phyloP scores from a whole-genome alignment of 2,113 vertebrate species.

The Elgaria multicarinata region DNA sequence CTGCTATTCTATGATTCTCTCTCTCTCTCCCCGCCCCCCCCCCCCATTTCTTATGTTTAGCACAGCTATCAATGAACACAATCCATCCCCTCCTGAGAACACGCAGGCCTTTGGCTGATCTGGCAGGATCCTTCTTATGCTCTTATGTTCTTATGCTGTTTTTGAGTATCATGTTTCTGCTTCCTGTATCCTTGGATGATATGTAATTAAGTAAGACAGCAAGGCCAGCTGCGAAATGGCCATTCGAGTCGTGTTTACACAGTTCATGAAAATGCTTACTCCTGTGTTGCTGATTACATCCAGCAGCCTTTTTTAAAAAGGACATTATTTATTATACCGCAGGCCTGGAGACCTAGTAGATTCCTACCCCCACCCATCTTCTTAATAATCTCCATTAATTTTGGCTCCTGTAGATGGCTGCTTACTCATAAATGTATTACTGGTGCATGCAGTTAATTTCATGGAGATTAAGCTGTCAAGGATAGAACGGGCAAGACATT shows the following conservation, averaged over 20 bases:
- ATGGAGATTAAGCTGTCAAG: slow-evolving; percentile 10
- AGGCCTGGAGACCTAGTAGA: neutral
- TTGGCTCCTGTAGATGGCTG: slow-evolving; percentile 22
- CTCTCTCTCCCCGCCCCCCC: too few species aligned
- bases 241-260: neutral
- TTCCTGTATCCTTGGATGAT: slow-evolving; percentile 12
- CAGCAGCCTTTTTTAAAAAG: neutral
- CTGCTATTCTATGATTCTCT: too few species aligned
- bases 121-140: neutral
- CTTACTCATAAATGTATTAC: slow-evolving; percentile 38
- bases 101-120: neutral
- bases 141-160: neutral
- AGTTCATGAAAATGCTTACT: neutral
- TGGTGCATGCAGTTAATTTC: slow-evolving; percentile 47
- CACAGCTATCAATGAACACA: neutral
- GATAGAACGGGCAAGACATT: neutral
- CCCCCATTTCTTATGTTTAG: neutral
- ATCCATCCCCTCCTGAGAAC: neutral
- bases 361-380: neutral
- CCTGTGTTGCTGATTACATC: neutral
- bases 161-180: neutral
- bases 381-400: slow-evolving; percentile 41
- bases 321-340: neutral
- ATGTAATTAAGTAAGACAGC: neutral
- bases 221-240: neutral